These are phyloP conservation scores for Parascotia fuliginaria DNA, from an alignment of 2,888 invertebrate genomes.

Conservation along the genomic window DNA sequence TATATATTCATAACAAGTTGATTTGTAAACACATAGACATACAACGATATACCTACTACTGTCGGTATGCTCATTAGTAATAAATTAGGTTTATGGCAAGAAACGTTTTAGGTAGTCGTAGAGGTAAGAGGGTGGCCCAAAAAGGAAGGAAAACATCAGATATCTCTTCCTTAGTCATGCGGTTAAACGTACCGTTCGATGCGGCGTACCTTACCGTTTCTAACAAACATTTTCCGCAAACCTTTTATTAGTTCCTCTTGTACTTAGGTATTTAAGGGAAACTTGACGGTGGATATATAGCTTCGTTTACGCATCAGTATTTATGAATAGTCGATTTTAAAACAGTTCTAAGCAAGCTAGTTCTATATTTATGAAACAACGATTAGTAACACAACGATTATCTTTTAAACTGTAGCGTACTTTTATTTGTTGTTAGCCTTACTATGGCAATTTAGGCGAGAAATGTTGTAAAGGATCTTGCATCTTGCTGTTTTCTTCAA, in stretches of 20 bases:
- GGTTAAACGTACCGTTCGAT: no score
- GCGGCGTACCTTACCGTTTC: constrained; percentile 52
- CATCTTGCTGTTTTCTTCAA: no score
- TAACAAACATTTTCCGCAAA: constrained; percentile 62
- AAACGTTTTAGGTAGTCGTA: constrained; percentile 41
- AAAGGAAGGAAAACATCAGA: constrained; percentile 65
- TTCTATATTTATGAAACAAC: constrained; percentile 34
- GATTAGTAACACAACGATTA: no score
- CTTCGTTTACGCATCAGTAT: constrained; percentile 45
- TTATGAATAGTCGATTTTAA: constrained; percentile 42
- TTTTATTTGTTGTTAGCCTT: no score
- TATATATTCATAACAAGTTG: no score
- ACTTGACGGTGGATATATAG: constrained; percentile 51
- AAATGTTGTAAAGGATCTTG: no score
- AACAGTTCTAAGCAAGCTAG: constrained; percentile 39
- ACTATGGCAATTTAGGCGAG: no score
- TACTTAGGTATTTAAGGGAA: constrained; percentile 49
- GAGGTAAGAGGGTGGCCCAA: constrained; percentile 40
- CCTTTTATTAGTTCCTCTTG: constrained; percentile 58
- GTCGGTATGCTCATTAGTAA: constrained; percentile 23
- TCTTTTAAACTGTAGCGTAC: no score
- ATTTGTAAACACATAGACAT: background rate
- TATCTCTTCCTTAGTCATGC: constrained; percentile 65
- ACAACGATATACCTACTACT: background rate
- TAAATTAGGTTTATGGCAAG: constrained; percentile 38